Evolutionary conservation across 2,797 vertebrate species (phyloP).

Genomic region (Sciaenops ocellatus): DNA sequence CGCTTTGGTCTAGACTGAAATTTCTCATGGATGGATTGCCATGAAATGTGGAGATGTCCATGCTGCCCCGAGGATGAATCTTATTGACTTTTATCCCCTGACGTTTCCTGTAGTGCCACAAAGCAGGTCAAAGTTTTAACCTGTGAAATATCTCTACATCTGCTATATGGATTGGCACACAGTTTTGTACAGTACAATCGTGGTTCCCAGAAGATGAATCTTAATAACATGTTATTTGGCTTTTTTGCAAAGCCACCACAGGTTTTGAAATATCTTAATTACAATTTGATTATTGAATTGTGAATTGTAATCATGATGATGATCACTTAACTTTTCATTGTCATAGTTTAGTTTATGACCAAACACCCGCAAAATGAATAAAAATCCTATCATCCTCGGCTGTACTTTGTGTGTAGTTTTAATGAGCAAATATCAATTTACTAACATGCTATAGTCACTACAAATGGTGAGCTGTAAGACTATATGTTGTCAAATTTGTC

Average conservation of each 20-base stretch:
- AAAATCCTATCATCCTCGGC: background rate
- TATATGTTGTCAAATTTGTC: background rate
- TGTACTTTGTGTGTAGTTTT: background rate
- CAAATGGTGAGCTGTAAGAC: background rate
- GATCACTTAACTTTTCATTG: too few species aligned
- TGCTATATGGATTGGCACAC: background rate
- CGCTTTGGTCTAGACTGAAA: conserved; percentile 24
- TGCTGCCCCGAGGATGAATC: background rate
- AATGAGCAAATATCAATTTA: background rate
- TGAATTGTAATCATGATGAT: too few species aligned
- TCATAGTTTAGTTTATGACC: background rate
- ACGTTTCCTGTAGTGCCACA: conserved; percentile 7
- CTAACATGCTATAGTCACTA: background rate
- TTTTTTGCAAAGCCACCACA: too few species aligned
- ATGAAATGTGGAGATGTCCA: conserved; percentile 7
- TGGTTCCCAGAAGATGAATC: too few species aligned
- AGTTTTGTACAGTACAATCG: background rate
- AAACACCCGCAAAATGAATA: background rate
- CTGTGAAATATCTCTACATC: background rate
- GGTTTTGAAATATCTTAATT: too few species aligned
- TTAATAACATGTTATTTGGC: too few species aligned
- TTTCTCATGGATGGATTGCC: conserved; percentile 21
- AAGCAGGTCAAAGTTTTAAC: background rate
- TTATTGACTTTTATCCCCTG: conserved; percentile 4
- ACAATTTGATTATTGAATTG: too few species aligned